phyloP scores from a whole-genome alignment of 1,140 invertebrate species.

The Telenomus remus region DNA sequence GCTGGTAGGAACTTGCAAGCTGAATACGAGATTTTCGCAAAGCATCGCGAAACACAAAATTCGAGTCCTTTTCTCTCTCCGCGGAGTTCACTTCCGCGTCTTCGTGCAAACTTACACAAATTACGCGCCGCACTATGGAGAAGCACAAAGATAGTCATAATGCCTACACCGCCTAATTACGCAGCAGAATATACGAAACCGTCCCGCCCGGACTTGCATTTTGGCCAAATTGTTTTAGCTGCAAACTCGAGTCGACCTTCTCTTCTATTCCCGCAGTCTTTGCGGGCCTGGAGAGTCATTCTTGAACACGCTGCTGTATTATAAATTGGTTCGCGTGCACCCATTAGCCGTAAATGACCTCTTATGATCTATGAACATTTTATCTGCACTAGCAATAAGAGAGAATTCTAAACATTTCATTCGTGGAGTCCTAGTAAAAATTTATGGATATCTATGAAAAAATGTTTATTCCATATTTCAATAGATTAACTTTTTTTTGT shows the following conservation, averaged over 20 bases:
- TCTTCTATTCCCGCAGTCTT: slow-evolving; percentile 3
- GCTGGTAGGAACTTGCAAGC: slow-evolving; percentile 10
- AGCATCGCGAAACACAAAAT: slow-evolving; percentile 24
- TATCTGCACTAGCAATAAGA: no score
- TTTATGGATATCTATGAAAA: no score
- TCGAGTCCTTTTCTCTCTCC: slow-evolving; percentile 15
- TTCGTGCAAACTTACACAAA: slow-evolving; percentile 46
- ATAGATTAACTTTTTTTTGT: no score
- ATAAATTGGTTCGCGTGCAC: slow-evolving; percentile 33
- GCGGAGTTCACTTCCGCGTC: slow-evolving; percentile 45
- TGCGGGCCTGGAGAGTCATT: slow-evolving; percentile 1
- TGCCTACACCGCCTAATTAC: slow-evolving; percentile 54
- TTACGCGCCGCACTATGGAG: slow-evolving; percentile 31
- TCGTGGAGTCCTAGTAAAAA: no score
- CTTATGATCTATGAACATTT: neutral
- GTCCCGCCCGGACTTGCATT: slow-evolving; percentile 38
- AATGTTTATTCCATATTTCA: no score
- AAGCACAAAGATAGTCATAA: slow-evolving; percentile 51
- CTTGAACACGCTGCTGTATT: slow-evolving; percentile 22
- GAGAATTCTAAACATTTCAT: no score
- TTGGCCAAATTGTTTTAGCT: slow-evolving; percentile 53
- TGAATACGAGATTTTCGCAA: slow-evolving; percentile 28
- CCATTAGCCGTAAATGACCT: slow-evolving; percentile 29
- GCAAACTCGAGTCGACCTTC: slow-evolving; percentile 16
- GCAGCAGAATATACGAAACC: slow-evolving; percentile 31